phyloP scores from a whole-genome alignment of 2,888 invertebrate species.

The Allophyes oxyacanthae region DNA sequence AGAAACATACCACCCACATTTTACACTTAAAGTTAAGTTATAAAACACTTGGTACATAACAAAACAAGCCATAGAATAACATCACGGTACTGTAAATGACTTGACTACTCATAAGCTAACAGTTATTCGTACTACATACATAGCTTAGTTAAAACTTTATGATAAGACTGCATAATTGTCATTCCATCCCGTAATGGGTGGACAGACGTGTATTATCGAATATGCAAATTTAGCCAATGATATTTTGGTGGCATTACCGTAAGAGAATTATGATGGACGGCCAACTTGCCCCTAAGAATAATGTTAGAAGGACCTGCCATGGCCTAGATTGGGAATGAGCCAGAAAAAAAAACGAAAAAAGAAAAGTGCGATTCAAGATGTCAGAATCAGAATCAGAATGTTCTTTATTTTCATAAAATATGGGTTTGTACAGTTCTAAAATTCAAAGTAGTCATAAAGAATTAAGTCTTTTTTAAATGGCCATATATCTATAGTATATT shows the following conservation, averaged over 20 bases:
- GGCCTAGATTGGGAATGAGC: too few relatives aligned
- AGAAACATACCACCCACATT: constrained; percentile 8
- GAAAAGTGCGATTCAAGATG: too few relatives aligned
- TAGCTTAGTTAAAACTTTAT: constrained; percentile 32
- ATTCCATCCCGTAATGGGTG: constrained; percentile 20
- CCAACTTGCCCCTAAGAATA: too few relatives aligned
- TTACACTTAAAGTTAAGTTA: not conserved
- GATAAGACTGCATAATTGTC: constrained; percentile 23
- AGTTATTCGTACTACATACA: constrained; percentile 45
- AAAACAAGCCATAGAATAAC: constrained; percentile 16
- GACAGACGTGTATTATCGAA: constrained; percentile 10
- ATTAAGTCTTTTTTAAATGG: too few relatives aligned
- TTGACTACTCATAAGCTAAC: constrained; percentile 37
- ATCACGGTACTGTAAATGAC: constrained; percentile 25
- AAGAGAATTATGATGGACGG: too few relatives aligned
- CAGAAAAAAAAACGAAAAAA: too few relatives aligned
- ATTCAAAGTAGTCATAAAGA: too few relatives aligned
- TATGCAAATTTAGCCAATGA: not conserved
- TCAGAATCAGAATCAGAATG: too few relatives aligned
- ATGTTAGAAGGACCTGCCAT: too few relatives aligned
- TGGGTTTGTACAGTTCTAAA: too few relatives aligned
- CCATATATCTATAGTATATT: too few relatives aligned
- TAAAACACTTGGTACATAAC: constrained; percentile 7
- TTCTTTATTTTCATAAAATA: too few relatives aligned
- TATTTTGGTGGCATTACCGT: not conserved